phyloP scores from a whole-genome alignment of 2,113 vertebrate genomes.

The Strigops habroptila region DNA sequence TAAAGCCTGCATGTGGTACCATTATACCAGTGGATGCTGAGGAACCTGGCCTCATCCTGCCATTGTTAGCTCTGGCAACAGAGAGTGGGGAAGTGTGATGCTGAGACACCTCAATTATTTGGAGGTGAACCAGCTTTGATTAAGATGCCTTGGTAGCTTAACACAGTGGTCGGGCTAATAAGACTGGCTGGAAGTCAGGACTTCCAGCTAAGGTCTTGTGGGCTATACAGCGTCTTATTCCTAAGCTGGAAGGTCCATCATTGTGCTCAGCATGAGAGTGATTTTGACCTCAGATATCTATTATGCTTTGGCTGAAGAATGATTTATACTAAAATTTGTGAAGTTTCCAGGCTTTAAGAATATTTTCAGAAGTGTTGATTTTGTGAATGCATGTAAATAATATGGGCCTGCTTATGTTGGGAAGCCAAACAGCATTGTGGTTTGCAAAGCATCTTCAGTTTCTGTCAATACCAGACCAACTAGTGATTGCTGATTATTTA shows the following conservation, averaged over 20 bases:
- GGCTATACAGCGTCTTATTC: not conserved
- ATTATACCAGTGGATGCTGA: not conserved
- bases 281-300: not conserved
- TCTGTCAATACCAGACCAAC: not conserved
- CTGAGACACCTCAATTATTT: not conserved
- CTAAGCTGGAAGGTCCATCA: not conserved
- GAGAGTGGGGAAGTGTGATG: not conserved
- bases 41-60: not conserved
- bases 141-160: not conserved
- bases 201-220: not conserved
- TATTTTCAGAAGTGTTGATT: not conserved
- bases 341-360: not conserved
- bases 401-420: not conserved
- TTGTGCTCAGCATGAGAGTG: fast-evolving
- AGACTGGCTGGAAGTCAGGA: not conserved
- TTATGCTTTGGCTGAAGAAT: not conserved
- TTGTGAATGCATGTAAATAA: not conserved
- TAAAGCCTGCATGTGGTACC: not conserved
- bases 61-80: not conserved
- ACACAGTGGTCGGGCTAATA: not conserved
- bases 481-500: not conserved
- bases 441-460: not conserved
- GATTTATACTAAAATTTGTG: not conserved
- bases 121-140: not conserved
- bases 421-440: not conserved